A percentile compares a stretch with the other conserved stretches of the same genome.
These are phyloP conservation scores for Prochilodus magdalenae DNA, from an alignment of 2,113 vertebrate species.

Conservation along the genomic window DNA sequence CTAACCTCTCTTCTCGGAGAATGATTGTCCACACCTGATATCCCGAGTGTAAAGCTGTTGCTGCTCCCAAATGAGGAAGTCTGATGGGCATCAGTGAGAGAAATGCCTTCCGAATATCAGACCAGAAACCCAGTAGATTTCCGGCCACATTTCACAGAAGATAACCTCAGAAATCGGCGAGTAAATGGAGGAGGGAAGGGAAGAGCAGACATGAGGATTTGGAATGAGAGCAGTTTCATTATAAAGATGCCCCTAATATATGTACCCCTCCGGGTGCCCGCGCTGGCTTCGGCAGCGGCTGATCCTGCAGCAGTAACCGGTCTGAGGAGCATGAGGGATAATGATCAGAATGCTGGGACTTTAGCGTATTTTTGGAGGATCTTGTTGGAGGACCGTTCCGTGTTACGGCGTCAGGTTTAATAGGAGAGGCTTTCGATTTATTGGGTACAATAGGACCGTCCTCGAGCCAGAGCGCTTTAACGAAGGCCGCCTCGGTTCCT, in stretches of 20 bases:
- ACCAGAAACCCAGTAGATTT: neutral
- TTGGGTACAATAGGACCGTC: constrained; percentile 4
- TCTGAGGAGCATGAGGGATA: neutral
- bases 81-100: neutral
- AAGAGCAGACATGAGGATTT: constrained; percentile 5
- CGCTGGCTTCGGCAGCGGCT: neutral
- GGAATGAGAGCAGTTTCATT: constrained; percentile 16
- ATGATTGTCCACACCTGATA: too few species aligned
- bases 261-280: neutral
- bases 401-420: neutral
- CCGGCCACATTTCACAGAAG: neutral
- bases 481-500: neutral
- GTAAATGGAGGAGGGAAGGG: neutral
- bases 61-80: neutral
- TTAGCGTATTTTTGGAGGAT: neutral
- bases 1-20: too few species aligned
- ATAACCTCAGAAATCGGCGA: neutral
- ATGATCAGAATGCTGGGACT: constrained; percentile 6
- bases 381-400: neutral
- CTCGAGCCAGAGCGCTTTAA: neutral
- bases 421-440: constrained; percentile 3
- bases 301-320: neutral
- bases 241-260: neutral
- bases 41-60: neutral
- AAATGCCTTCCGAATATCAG: neutral